These are phyloP conservation scores for Tiliqua scincoides DNA, from an alignment of 2,113 vertebrate species.

Conservation along the genomic window DNA sequence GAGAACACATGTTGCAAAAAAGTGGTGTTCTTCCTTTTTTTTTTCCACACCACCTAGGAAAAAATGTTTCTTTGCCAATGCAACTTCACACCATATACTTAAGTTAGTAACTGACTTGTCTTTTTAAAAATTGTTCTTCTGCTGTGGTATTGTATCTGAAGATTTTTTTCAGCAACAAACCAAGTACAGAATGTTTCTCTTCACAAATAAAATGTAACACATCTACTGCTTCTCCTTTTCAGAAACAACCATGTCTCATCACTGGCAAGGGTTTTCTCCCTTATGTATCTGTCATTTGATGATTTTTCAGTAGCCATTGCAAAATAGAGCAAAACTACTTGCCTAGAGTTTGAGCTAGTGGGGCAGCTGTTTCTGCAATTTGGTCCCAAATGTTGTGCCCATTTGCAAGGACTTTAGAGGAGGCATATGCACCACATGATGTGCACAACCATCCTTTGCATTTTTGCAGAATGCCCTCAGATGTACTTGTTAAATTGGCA, in stretches of 20 bases:
- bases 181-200: conserved; percentile 48
- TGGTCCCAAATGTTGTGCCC: no score
- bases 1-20: conserved; percentile 23
- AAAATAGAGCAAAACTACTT: not conserved
- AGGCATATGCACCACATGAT: not conserved
- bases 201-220: conserved; percentile 49
- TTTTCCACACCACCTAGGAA: conserved; percentile 32
- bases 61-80: conserved; percentile 12
- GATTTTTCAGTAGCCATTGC: not conserved
- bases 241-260: conserved; percentile 56
- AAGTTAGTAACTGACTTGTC: conserved; percentile 20
- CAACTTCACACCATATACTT: conserved; percentile 10
- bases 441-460: not conserved
- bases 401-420: not conserved
- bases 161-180: conserved; percentile 27
- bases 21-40: conserved; percentile 25
- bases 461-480: not conserved
- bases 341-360: not conserved
- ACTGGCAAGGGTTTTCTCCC: conserved; percentile 59
- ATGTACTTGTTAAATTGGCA: not conserved
- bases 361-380: not conserved
- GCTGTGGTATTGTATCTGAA: not conserved
- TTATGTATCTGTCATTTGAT: conserved; percentile 2
- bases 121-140: conserved; percentile 47
- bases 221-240: conserved; percentile 69